Evolutionary conservation across 2,888 invertebrate genomes (phyloP), one percentile per base, ranked within the genome.

Genomic region (Campoplex capitator): DNA sequence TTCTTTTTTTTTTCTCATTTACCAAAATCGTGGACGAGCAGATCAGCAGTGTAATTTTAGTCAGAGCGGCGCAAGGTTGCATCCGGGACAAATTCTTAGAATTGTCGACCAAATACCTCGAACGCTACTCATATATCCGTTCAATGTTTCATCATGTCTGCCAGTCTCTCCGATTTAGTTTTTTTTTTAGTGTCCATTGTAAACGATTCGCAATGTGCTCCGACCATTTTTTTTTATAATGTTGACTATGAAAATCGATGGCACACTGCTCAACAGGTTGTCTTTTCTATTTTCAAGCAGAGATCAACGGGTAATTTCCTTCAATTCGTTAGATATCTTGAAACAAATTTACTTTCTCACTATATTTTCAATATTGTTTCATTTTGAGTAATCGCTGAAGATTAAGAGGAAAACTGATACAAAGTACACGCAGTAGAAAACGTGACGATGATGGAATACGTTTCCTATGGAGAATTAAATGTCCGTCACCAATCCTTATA

Each of bases 111-210:
- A 77, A 89, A 90, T 90, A 91, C 92, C 92, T 92, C 92, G 79
- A 93, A 91, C 93, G 75, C 77, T 90, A 78, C 89, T 93, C 92
- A 89, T 89, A 93, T 93, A 93, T 93, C 93, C 92, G 93, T 93
- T 93, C 94, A 89, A 65, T 88, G 70, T 1, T 83, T 92, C 93
- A 93, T 94, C 93, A 93, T 92, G 90, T 93, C 92, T 88, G 85
- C 82, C 83, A 2, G 3, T 89, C 67, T 48, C 35, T 83, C 67
- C 42, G 48, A 8, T 56, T 0, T 58, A 1, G 3, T 35, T 76
- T 16, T 7, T 48, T 28, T 51, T 6, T 1, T 67, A 11, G n/a
- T 67, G n/a, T 23, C 1, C 38, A 38, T 38, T 38, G 38, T 38
- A 38, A 38, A 6, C 6, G 3, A 38, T 38, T 38, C 38, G 38